Conservation (phyloP, 2,888 invertebrate genomes). For the Xestobium rufovillosum region DNA sequence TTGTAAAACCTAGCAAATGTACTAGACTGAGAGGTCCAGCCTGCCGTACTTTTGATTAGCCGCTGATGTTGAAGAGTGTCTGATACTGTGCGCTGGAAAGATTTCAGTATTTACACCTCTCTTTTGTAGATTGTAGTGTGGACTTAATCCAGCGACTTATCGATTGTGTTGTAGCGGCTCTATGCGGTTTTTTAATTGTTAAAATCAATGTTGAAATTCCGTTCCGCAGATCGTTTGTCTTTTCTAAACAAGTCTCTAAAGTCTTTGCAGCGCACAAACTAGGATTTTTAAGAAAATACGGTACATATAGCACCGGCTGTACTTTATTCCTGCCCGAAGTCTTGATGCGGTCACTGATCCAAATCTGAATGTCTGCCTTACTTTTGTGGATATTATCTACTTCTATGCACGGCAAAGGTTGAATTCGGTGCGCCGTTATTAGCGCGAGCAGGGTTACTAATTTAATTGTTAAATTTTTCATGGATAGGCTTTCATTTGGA, state of each 20-base stretch:
- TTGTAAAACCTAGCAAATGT: constrained; percentile 15
- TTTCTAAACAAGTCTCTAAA: constrained; percentile 6
- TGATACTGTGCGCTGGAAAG: constrained; percentile 22
- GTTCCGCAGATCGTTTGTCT: constrained; percentile 7
- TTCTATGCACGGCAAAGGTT: neutral
- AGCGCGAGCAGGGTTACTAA: constrained; percentile 1
- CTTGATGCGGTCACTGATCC: constrained; percentile 4
- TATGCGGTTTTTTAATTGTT: constrained; percentile 10
- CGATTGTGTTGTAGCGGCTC: constrained; percentile 9
- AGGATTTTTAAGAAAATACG: constrained; percentile 7
- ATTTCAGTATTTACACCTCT: constrained; percentile 18
- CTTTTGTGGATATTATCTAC: neutral
- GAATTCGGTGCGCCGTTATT: neutral
- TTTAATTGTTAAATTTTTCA: neutral
- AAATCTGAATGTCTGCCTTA: constrained; percentile 2
- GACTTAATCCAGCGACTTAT: constrained; percentile 10
- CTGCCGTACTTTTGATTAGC: constrained; percentile 18
- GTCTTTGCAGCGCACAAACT: constrained; percentile 9
- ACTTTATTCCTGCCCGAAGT: constrained; percentile 6
- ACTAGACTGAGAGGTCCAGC: constrained; percentile 18
- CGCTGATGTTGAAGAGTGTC: constrained; percentile 21
- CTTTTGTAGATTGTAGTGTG: constrained; percentile 8
- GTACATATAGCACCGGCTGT: constrained; percentile 5
- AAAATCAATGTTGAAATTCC: constrained; percentile 4
- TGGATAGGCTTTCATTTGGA: neutral